phyloP scores from a whole-genome alignment of 2,113 vertebrate genomes.

The Chauna torquata region DNA sequence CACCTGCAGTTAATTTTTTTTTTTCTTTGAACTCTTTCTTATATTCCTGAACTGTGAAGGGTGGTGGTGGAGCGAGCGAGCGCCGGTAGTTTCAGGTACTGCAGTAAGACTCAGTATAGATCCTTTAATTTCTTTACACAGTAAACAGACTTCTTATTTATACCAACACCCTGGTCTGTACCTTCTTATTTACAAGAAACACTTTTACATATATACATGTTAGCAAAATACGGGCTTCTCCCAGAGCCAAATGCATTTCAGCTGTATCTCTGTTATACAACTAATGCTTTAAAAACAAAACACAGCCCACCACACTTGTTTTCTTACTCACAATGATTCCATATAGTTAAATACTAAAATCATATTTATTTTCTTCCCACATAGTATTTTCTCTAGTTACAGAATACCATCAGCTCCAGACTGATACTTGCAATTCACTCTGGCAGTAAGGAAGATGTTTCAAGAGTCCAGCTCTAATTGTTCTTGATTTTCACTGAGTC shows the following conservation, averaged over 20 bases:
- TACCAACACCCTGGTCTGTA: constrained; percentile 27
- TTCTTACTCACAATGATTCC: constrained; percentile 35
- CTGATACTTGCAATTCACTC: background rate
- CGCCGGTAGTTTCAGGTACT: constrained; percentile 54
- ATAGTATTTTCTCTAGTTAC: background rate
- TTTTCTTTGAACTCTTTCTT: background rate
- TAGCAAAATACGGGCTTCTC: constrained; percentile 77
- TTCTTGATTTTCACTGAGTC: constrained; percentile 83
- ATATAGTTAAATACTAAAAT: background rate
- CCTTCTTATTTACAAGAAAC: constrained; percentile 75
- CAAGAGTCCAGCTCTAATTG: constrained; percentile 90
- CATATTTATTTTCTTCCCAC: background rate
- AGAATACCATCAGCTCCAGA: background rate
- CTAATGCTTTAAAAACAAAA: constrained; percentile 27
- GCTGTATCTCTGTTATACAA: constrained; percentile 47
- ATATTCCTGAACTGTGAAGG: background rate
- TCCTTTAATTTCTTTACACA: constrained; percentile 74
- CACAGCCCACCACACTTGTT: background rate
- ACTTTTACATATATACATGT: constrained; percentile 80
- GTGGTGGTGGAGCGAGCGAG: background rate
- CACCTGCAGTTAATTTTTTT: background rate
- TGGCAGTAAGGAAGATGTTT: constrained; percentile 43
- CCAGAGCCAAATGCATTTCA: constrained; percentile 57
- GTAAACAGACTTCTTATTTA: constrained; percentile 70
- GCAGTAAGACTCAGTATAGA: constrained; percentile 56